Evolutionary conservation across 2,888 invertebrate species (phyloP), one percentile per base, ranked within the genome.

Genomic region (Parasteatoda lunata): DNA sequence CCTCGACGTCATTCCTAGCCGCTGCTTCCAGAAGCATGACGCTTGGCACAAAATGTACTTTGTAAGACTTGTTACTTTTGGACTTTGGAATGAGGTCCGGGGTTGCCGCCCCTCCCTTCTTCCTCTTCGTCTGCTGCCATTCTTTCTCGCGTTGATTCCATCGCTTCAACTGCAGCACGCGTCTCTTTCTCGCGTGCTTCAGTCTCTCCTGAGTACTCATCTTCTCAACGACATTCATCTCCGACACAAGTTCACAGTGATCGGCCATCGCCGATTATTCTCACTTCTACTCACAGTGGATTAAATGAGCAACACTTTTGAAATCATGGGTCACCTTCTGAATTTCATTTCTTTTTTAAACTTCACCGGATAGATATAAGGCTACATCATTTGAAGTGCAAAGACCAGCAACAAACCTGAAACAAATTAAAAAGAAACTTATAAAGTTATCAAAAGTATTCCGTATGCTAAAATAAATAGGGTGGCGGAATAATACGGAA

Each of bases 11-110:
- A 91, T 98, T 98, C 90, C 99, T 94, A 9, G 98, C 97, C 5
- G 99, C 98, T 6, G 99, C 98, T 93, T 99, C 99, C 80, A 99
- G 93, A 77, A 99, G 93, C 93, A 98, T 97, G 47, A 99, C 97
- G 92, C 97, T 98, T 91, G 92, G 91, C 54, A 92, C 92, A 90
- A 94, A 94, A 84, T 91, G 91, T 9, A 94, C 92, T 77, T 92
- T 90, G 65, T 89, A 89, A 9, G 88, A 78, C 81, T 85, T 89
- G 66, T 70, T 82, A 73, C 77, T 84, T 72, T 77, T 87, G 76
- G 65, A 90, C 89, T 91, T 92, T 89, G 93, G 94, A 91, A 90
- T 90, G 4, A 68, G 45, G n/a, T 71, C 65, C n/a, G 15, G 49
- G 71, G 54, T 90, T 89, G 91, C 92, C 90, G 93, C 94, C 72